Evolutionary conservation across 2,888 invertebrate species (phyloP).

Genomic region (Tenodera sinensis): DNA sequence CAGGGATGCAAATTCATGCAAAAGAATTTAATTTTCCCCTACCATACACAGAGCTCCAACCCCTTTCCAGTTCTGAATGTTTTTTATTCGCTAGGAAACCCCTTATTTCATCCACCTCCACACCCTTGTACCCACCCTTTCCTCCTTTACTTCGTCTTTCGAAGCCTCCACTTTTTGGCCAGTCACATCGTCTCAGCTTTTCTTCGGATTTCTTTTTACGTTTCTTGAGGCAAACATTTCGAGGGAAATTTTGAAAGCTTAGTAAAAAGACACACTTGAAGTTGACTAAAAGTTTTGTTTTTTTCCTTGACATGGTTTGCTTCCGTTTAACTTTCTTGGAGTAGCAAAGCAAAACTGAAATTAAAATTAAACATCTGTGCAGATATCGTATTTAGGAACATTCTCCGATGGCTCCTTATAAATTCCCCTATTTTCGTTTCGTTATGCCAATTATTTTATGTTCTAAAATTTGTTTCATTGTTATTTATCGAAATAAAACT

Average conservation of each 20-base stretch:
- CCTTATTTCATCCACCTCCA: not conserved
- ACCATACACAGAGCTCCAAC: constrained; percentile 6
- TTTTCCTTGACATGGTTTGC: not conserved
- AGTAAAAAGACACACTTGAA: not conserved
- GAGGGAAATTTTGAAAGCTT: not conserved
- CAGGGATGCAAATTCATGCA: constrained; percentile 41
- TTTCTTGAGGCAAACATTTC: not conserved
- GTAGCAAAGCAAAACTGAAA: not conserved
- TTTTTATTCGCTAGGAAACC: constrained; percentile 7
- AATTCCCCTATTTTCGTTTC: no score
- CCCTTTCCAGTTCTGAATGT: constrained; percentile 18
- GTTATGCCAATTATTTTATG: no score
- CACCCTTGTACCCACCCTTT: not conserved
- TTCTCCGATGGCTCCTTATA: not conserved
- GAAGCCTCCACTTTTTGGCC: not conserved
- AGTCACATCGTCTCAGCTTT: not conserved
- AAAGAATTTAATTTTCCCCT: constrained; percentile 39
- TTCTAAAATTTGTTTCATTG: no score
- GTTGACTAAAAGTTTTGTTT: not conserved
- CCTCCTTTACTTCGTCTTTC: not conserved
- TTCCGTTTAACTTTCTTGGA: not conserved
- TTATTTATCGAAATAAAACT: no score
- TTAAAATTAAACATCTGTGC: not conserved
- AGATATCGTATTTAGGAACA: not conserved
- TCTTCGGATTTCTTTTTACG: not conserved